Evolutionary conservation across 2,797 vertebrate species (phyloP), one percentile per base, ranked within the genome.

Genomic region (Pteronotus mesoamericanus): DNA sequence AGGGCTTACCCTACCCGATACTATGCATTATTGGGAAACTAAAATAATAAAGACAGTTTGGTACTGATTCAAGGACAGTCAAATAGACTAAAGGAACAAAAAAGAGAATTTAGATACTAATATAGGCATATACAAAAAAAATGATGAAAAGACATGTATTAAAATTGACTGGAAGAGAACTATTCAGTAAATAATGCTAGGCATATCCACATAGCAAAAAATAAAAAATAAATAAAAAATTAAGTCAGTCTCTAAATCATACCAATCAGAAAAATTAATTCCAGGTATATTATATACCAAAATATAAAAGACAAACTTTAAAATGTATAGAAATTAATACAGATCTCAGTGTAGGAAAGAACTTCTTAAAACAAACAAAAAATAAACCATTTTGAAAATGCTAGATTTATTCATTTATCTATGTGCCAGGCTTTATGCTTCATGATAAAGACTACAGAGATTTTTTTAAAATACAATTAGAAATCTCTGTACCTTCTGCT

Each of bases 241-340:
- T 34, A 57, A 87, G 14, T 74, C 18, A 51, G 37, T 89, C 39
- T 69, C 32, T 53, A 74, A 80, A 37, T 84, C 18, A 80, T 9
- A 80, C 6, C 22, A 82, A 86, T 68, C 4, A 68, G 46, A 94
- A 89, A 84, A 91, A 61, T 46, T 46, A 83, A 72, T 72, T 91
- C 46, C 66, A 39, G 46, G 37, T 82, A 68, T 48, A 91, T 46
- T n/a, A 53, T 2, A 55, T 32, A 72, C 22, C 24, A 22, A 48
- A 94, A 86, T 21, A 18, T 85, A 66, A 93, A 89, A 89, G 48
- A 59, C 57, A 94, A 88, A 66, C 19, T 79, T 82, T 89, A 51
- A 44, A 59, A 86, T 82, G n/a, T 93, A 6, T 22, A 80, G 42
- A 88, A 74, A n/a, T 68, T 84, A 92, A 89, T 37, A 18, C 0